Conservation (phyloP, 2,113 vertebrate species). For the Laterallus jamaicensis region DNA sequence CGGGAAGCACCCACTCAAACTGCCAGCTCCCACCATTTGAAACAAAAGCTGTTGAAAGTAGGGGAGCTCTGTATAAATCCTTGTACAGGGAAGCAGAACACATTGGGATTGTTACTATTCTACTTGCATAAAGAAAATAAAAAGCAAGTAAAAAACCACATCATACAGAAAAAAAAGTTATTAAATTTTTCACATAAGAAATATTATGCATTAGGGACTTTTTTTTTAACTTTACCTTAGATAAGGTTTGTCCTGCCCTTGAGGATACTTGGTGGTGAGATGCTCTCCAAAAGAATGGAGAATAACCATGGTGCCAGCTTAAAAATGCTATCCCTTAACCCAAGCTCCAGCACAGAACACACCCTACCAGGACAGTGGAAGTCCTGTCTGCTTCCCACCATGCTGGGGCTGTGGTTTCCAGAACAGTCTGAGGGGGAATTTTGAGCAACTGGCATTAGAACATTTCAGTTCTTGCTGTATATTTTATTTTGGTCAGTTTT, state of each 20-base stretch:
- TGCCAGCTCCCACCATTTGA: neutral
- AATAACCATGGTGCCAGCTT: neutral
- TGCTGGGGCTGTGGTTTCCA: fast-evolving
- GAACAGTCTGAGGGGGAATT: neutral
- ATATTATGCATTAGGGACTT: neutral
- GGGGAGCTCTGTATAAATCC: neutral
- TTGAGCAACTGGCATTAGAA: fast-evolving
- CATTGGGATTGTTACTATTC: neutral
- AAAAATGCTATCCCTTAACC: neutral
- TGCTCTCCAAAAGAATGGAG: neutral
- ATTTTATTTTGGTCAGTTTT: neutral
- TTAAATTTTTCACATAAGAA: neutral
- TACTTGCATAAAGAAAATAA: neutral
- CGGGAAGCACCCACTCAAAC: neutral
- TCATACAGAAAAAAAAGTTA: neutral
- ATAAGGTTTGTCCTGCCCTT: neutral
- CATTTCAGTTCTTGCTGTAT: neutral
- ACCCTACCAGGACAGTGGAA: fast-evolving
- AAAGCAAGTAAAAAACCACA: neutral
- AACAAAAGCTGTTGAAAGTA: neutral
- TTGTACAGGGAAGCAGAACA: neutral
- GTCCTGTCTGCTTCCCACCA: neutral
- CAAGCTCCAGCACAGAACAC: neutral
- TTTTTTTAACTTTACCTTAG: neutral
- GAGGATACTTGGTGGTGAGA: neutral